phyloP scores from a whole-genome alignment of 1,140 invertebrate genomes.

The Drosophila subpulchrella region DNA sequence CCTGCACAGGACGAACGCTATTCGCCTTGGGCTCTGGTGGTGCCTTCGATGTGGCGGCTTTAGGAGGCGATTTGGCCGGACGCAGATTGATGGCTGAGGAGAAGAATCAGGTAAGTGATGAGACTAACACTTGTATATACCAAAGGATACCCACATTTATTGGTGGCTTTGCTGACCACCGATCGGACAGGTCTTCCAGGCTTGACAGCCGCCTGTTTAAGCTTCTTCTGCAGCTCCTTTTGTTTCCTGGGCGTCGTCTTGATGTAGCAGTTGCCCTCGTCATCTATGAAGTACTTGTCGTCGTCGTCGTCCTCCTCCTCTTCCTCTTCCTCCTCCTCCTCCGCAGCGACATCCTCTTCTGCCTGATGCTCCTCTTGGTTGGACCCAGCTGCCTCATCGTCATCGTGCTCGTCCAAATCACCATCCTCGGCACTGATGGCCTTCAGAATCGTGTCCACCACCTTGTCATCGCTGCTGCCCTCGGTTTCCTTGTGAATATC shows the following conservation, averaged over 20 bases:
- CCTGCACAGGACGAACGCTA: constrained; percentile 43
- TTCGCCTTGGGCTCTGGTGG: constrained; percentile 24
- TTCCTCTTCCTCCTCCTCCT: constrained; percentile 83
- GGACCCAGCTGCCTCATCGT: neutral
- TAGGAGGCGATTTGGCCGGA: constrained; percentile 45
- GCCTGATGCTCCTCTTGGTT: neutral
- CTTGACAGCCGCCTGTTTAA: constrained; percentile 9
- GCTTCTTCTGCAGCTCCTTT: constrained; percentile 47
- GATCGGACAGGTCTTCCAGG: neutral
- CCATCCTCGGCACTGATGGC: constrained; percentile 8
- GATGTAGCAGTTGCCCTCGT: constrained; percentile 83
- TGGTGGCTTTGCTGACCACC: constrained; percentile 11
- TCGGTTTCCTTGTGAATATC: constrained; percentile 95
- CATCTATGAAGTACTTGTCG: constrained; percentile 85
- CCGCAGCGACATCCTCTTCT: constrained; percentile 11
- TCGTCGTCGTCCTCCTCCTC: constrained; percentile 84
- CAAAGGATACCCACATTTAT: constrained; percentile 38
- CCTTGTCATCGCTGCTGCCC: constrained; percentile 71
- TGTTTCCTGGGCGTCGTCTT: constrained; percentile 62
- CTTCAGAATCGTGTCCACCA: constrained; percentile 38
- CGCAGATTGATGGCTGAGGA: constrained; percentile 56
- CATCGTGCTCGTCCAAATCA: constrained; percentile 19
- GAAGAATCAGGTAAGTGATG: neutral
- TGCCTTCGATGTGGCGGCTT: constrained; percentile 11
- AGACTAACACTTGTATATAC: neutral